Evolutionary conservation across 2,113 vertebrate genomes (phyloP), one percentile per base, ranked within the genome.

Genomic region (Verasper variegatus): DNA sequence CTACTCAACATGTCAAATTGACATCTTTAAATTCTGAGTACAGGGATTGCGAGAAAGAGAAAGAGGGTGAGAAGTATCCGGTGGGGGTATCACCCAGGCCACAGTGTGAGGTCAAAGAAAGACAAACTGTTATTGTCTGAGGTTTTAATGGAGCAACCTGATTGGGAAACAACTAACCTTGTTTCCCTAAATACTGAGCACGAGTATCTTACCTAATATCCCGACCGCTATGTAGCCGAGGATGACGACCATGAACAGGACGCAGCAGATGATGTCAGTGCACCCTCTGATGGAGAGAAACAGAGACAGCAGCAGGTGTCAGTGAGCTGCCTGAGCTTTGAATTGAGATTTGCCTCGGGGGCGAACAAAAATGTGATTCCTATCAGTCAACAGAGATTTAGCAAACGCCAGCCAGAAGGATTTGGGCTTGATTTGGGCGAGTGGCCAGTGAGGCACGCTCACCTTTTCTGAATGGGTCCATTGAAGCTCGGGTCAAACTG

Each of bases 381-480:
- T n/a, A 15, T 23, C 12, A 35, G 52, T 55, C 8, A 42, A 80
- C 35, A 45, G n/a, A 63, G 61, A 78, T 26, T 35, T 0, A 12
- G n/a, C 51, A 54, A 66, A 76, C 18, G 51, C 23, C 64, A 60
- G 27, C 18, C 17, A 14, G 45, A 68, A 26, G 56, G 56, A 58
- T 54, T 59, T 7, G 10, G 20, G 47, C 1, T 54, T 20, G 51
- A 54, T 54, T 21, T 54, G 52, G 52, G n/a, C 13, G 12, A 5
- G 23, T n/a, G 24, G 31, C 4, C 14, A 24, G 3, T 21, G 37
- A 67, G 47, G 13, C 5, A 23, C n/a, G 74, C 86, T 87, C 67
- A 97, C 96, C 96, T 94, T 18, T 95, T 95, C n/a, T 91, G 91
- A 78, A 97, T 94, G 18, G 96, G 96, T 12, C 96, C 96, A 20